Evolutionary conservation across 2,797 vertebrate species (phyloP).

Genomic region (Parauchenoglanis ngamensis): DNA sequence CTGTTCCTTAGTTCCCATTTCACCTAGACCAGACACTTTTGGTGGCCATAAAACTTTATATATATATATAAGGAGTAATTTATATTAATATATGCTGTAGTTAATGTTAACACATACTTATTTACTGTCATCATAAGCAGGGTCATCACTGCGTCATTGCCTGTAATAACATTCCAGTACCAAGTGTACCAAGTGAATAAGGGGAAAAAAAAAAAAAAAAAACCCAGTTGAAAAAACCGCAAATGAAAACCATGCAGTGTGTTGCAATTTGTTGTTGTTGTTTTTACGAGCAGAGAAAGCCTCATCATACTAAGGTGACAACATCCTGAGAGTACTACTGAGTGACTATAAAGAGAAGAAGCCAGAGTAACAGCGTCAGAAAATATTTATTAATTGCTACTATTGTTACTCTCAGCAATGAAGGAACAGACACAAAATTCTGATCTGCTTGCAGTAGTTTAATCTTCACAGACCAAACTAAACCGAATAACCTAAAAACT

Average conservation of each 20-base stretch:
- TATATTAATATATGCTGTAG: not conserved
- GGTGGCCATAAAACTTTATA: not conserved
- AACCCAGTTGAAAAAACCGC: not conserved
- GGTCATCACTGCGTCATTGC: not conserved
- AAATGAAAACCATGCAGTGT: not conserved
- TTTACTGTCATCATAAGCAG: not conserved
- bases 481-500: not conserved
- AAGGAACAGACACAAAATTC: not conserved
- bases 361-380: not conserved
- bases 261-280: not conserved
- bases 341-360: not conserved
- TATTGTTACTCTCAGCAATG: not conserved
- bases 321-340: not conserved
- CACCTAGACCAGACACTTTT: too few species aligned
- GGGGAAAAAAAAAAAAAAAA: too few species aligned
- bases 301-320: not conserved
- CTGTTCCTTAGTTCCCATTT: too few species aligned
- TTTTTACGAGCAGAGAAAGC: not conserved
- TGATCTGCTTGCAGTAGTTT: not conserved
- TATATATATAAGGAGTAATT: not conserved
- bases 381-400: not conserved
- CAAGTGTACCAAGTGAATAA: not conserved
- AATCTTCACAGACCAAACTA: not conserved
- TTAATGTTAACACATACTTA: not conserved
- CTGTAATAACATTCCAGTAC: not conserved